phyloP scores from a whole-genome alignment of 2,113 vertebrate species.

The Pao palembangensis region DNA sequence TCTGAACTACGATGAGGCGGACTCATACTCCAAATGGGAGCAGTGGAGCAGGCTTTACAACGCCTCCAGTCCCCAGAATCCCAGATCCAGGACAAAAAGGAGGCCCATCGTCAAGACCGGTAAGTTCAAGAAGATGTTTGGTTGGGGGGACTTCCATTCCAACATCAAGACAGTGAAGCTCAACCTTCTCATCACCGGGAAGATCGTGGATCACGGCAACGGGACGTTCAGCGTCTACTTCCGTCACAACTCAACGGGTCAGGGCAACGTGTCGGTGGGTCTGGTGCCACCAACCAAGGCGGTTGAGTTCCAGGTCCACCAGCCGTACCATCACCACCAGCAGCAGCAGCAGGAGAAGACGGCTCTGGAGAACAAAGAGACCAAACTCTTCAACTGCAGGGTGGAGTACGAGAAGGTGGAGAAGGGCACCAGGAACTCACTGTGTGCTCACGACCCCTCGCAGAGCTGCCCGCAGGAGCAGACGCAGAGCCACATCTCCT shows the following conservation, averaged over 20 bases:
- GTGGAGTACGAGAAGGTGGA: conserved; percentile 98
- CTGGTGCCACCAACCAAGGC: conserved; percentile 95
- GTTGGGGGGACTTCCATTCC: conserved; percentile 98
- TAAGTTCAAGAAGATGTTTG: conserved; percentile 99
- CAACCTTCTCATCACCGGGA: conserved; percentile 95
- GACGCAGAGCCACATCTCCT: conserved; percentile 96
- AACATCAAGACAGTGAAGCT: conserved; percentile 97
- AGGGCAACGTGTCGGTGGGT: conserved; percentile 95
- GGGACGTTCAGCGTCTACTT: conserved; percentile 99
- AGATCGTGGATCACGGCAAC: conserved; percentile 98
- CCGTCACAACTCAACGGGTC: conserved; percentile 95
- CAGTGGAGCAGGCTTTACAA: conserved; percentile 93
- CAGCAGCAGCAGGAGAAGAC: conserved; percentile 73
- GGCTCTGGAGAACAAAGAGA: conserved; percentile 93
- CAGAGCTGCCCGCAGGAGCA: conserved; percentile 98
- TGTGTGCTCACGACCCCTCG: conserved; percentile 96
- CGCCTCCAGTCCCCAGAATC: conserved; percentile 80
- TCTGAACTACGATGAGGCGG: conserved; percentile 82
- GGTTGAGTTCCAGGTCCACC: conserved; percentile 89
- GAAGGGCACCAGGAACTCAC: conserved; percentile 92
- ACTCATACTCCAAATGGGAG: conserved; percentile 87
- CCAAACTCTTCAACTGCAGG: conserved; percentile 98
- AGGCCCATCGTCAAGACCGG: conserved; percentile 92
- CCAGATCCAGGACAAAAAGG: conserved; percentile 85
- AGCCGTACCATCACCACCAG: conserved; percentile 58